phyloP scores from a whole-genome alignment of 2,797 vertebrate genomes.

The Microctenopoma steveboyesi region DNA sequence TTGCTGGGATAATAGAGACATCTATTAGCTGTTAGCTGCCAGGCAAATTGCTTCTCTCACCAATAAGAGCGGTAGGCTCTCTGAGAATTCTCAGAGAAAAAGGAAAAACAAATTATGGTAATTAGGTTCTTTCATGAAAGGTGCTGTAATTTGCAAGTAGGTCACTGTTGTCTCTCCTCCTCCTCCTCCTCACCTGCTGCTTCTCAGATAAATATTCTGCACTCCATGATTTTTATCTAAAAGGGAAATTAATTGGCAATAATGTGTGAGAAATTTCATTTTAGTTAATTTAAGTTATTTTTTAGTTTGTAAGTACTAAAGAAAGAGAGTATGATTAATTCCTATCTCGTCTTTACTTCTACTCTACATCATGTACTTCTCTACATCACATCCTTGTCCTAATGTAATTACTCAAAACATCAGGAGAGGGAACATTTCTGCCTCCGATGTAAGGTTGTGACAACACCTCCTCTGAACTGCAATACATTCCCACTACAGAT shows the following conservation, averaged over 20 bases:
- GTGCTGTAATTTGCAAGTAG: background rate
- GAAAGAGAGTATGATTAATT: background rate
- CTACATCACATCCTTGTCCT: slow-evolving; percentile 14
- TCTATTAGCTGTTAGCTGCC: background rate
- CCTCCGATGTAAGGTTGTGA: background rate
- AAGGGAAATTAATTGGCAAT: too few relatives aligned
- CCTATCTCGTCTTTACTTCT: slow-evolving; percentile 24
- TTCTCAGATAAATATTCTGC: background rate
- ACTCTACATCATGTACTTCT: too few relatives aligned
- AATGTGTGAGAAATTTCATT: too few relatives aligned
- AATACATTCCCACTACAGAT: background rate
- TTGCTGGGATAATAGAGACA: slow-evolving; percentile 30
- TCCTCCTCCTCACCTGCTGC: background rate
- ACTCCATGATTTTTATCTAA: background rate
- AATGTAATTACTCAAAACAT: slow-evolving; percentile 20
- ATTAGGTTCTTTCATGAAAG: background rate
- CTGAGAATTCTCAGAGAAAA: background rate
- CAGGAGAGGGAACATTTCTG: background rate
- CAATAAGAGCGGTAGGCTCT: too few relatives aligned
- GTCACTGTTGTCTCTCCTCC: too few relatives aligned
- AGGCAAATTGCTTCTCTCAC: too few relatives aligned
- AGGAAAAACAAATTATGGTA: background rate
- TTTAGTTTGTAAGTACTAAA: background rate
- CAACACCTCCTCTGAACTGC: background rate
- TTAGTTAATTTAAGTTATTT: background rate